These are phyloP conservation scores for Panurus biarmicus DNA, from an alignment of 2,113 vertebrate genomes.

Conservation along the genomic window DNA sequence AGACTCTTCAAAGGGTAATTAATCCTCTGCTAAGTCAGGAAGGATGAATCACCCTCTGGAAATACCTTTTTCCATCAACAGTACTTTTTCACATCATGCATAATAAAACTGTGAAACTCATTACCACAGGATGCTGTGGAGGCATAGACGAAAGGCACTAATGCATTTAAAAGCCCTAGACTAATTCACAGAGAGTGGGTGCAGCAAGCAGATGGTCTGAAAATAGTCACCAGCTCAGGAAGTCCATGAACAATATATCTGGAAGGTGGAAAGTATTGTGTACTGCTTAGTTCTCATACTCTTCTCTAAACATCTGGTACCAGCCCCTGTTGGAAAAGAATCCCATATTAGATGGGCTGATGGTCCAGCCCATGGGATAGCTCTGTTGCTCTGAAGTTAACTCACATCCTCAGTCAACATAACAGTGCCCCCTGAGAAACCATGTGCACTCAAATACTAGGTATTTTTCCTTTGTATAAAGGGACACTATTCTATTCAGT, in stretches of 20 bases:
- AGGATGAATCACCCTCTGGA: conserved; percentile 59
- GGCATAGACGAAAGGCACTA: background rate
- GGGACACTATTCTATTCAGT: background rate
- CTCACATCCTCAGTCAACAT: background rate
- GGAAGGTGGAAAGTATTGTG: background rate
- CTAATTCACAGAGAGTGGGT: conserved; percentile 11
- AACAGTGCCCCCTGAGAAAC: background rate
- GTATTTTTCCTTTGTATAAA: background rate
- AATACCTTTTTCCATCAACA: conserved; percentile 59
- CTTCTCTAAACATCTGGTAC: background rate
- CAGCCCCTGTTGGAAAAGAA: background rate
- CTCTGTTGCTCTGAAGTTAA: background rate
- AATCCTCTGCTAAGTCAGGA: conserved; percentile 50
- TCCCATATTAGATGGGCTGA: background rate
- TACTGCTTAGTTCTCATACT: background rate
- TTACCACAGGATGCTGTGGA: conserved; percentile 59
- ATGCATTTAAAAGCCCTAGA: conserved; percentile 51
- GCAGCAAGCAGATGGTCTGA: conserved; percentile 43
- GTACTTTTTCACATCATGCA: conserved; percentile 46
- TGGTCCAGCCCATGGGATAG: background rate
- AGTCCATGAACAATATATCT: conserved; percentile 6
- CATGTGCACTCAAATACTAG: background rate
- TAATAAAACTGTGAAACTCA: conserved; percentile 59
- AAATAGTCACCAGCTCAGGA: conserved; percentile 47
- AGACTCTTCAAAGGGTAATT: conserved; percentile 52